Evolutionary conservation across 35 echinoderm and acorn worm species (phyloP), one percentile per base, ranked within the genome.

Genomic region (Chiridota heheva): DNA sequence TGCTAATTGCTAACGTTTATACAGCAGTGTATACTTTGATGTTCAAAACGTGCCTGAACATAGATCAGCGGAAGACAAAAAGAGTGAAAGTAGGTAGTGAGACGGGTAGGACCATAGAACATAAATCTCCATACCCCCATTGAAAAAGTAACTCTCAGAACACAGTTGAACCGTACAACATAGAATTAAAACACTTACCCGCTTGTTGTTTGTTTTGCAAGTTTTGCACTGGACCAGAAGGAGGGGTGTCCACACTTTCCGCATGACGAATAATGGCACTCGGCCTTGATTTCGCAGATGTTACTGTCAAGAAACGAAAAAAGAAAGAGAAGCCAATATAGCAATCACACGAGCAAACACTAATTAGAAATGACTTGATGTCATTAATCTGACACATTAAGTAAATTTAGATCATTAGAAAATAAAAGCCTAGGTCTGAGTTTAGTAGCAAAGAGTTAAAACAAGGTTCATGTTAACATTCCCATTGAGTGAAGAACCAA

Each of bases 191-290:
- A 32, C 37, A 88, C 86, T 63, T 68, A 90, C 87, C 55, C 66
- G 79, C 55, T 27, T 51, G 34, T 25, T 38, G 36, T 57, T 90
- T 69, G 45, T 90, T 90, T 56, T 85, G 69, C 7, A 82, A 32
- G 56, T 93, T 93, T 28, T 87, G 76, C 3, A 93, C 72, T 33
- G 90, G 90, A 18, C 90, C 90, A 30, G 90, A 73, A 22, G 90
- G 76, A n/a, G 82, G 44, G 0, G 75, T 37, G 44, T 90, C 63
- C 6, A 81, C 88, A 85, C 85, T 90, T 47, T 90, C 81, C 38
- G 88, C 60, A 31, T 24, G 57, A 32, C 58, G 60, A 13, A 77
- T 38, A 15, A 77, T 43, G 2, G 61, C 72, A 33, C 66, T 90
- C 8, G 81, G 67, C 20, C 86, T 38, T 2, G 72, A 51, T 70